These are phyloP conservation scores for Psix sp. DNA, from an alignment of 1,140 invertebrate species.

Conservation along the genomic window DNA sequence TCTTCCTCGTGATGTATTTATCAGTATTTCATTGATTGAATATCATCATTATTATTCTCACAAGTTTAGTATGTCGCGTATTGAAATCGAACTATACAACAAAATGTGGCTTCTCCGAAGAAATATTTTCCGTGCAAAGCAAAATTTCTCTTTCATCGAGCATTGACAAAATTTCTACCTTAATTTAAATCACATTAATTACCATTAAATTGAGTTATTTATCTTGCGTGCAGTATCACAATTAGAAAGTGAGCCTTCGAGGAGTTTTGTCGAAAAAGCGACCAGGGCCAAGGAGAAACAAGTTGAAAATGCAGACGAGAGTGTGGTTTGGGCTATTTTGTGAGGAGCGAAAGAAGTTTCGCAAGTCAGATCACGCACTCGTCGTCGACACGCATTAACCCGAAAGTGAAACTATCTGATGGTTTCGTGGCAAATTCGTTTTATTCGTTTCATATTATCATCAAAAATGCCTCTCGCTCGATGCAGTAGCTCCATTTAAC, in stretches of 20 bases:
- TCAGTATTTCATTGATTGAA: too few relatives aligned
- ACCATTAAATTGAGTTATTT: slow-evolving; percentile 35
- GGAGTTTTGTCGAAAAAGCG: slow-evolving; percentile 40
- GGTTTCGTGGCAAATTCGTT: slow-evolving; percentile 21
- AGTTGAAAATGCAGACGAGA: slow-evolving; percentile 35
- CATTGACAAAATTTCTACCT: slow-evolving; percentile 33
- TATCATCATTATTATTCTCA: too few relatives aligned
- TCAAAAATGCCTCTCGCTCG: too few relatives aligned
- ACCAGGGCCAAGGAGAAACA: slow-evolving; percentile 31
- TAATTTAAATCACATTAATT: slow-evolving; percentile 32
- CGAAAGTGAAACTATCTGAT: slow-evolving; percentile 52
- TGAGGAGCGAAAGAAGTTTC: slow-evolving; percentile 36
- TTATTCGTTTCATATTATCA: slow-evolving; percentile 26
- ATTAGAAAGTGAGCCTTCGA: slow-evolving; percentile 38
- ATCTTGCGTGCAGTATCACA: slow-evolving; percentile 31
- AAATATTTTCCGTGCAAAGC: slow-evolving; percentile 19
- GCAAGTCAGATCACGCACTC: slow-evolving; percentile 53
- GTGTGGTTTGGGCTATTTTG: slow-evolving; percentile 17
- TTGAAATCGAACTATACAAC: background rate
- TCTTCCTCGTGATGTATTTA: too few relatives aligned
- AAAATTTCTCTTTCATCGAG: slow-evolving; percentile 32
- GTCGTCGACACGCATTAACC: slow-evolving; percentile 53
- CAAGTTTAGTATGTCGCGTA: too few relatives aligned
- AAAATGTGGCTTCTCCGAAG: slow-evolving; percentile 18
- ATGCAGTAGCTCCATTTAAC: too few relatives aligned